Evolutionary conservation across 2,797 vertebrate species (phyloP), one percentile per base, ranked within the genome.

Genomic region (Amphiprion clarkii): DNA sequence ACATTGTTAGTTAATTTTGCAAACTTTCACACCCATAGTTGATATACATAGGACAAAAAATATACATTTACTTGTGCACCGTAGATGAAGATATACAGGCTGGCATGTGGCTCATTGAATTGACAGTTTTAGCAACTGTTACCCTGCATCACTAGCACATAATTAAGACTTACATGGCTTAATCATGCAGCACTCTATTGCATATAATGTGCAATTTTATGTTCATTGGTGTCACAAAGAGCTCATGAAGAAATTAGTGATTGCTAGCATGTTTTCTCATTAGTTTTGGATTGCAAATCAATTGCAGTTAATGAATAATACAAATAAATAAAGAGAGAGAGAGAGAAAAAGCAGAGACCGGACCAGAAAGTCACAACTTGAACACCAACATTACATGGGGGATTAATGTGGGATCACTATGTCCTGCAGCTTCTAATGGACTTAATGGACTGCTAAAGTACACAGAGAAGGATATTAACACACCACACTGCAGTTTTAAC

Each of bases 401-500:
- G 9, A 31, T 62, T 48, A 12, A 19, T 11, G 40, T 36, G 0
- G 33, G 9, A 23, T 21, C 4, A 19, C 48, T 23, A 36, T 63
- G 16, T 23, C 10, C 49, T 4, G 5, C 16, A n/a, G 4, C 17
- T 69, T 53, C 40, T 13, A 46, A 25, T 25, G 1, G 16, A 40
- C 42, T 42, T 49, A 19, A 67, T 65, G 39, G 36, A 42, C 23
- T 51, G 31, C 31, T 19, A 64, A 40, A 59, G 27, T 49, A 36
- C 12, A 4, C 12, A n/a, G 46, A 21, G 19, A 49, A 9, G 48
- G 48, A 51, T 51, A 46, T 46, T 17, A 46, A 46, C 44, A 46
- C 12, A 46, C 17, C 17, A 46, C 44, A 46, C 44, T 46, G 44
- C 14, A 46, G 16, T 46, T 17, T 46, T 6, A 46, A 46, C 14